Conservation (phyloP, 1,140 invertebrate species). For the Hesperophylax magnus region DNA sequence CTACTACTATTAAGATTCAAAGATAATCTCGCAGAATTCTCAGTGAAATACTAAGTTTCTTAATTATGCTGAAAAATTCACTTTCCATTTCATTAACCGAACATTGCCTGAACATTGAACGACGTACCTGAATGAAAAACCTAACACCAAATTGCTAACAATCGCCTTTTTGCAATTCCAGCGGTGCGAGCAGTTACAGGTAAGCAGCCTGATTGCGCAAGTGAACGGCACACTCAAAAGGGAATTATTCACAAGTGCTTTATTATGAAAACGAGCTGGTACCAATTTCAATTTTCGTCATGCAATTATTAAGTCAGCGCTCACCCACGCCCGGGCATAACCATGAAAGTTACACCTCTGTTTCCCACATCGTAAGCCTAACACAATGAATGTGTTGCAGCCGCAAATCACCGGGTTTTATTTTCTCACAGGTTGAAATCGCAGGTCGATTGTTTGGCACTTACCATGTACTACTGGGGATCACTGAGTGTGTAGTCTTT, state of each 20-base stretch:
- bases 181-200: background rate
- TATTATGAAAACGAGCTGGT: constrained; percentile 35
- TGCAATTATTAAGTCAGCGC: constrained; percentile 11
- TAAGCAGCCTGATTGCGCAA: background rate
- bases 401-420: constrained; percentile 15
- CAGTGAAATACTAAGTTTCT: background rate
- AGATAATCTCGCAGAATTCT: background rate
- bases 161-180: constrained; percentile 35
- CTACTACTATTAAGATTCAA: too few relatives aligned
- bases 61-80: constrained; percentile 1
- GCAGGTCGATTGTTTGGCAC: constrained; percentile 9
- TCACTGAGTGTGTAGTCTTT: background rate
- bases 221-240: constrained; percentile 15
- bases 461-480: background rate
- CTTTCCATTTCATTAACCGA: background rate
- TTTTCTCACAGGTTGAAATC: constrained; percentile 26
- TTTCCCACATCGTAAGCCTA: constrained; percentile 16
- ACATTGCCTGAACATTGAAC: constrained; percentile 26
- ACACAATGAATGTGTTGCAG: constrained; percentile 16
- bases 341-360: constrained; percentile 21
- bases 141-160: constrained; percentile 32
- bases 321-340: constrained; percentile 6
- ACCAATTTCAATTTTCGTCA: constrained; percentile 35
- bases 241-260: constrained; percentile 25
- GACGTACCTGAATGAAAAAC: constrained; percentile 19